Conservation (phyloP, 2,888 invertebrate genomes). For the Piscicola geometra region DNA sequence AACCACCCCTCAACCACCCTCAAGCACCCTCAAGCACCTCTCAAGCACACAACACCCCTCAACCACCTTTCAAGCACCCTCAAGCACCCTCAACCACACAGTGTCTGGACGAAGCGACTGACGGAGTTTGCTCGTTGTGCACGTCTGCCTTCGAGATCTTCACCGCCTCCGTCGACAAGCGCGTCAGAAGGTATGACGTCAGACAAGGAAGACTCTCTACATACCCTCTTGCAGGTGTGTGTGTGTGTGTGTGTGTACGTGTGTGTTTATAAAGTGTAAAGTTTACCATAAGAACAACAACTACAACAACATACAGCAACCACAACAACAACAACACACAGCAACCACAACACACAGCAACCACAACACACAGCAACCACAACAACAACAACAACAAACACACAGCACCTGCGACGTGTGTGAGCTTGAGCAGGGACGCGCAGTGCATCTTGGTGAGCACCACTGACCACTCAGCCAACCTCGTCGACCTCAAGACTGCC, state of each 20-base stretch:
- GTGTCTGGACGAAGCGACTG: constrained; percentile 82
- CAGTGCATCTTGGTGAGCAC: constrained; percentile 84
- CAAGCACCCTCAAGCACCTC: too few species aligned
- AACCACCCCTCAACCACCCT: too few species aligned
- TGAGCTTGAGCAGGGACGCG: constrained; percentile 80
- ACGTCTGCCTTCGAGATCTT: constrained; percentile 85
- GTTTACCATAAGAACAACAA: too few species aligned
- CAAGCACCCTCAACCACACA: constrained; percentile 47
- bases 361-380: too few species aligned
- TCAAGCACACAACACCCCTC: too few species aligned
- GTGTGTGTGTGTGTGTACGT: too few species aligned
- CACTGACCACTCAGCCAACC: constrained; percentile 73
- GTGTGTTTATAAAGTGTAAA: too few species aligned
- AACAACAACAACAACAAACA: neutral
- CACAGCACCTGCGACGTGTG: constrained; percentile 72
- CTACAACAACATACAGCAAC: too few species aligned
- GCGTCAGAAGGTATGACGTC: constrained; percentile 79
- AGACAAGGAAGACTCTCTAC: constrained; percentile 74
- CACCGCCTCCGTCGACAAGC: constrained; percentile 81
- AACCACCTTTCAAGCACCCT: too few species aligned
- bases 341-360: too few species aligned
- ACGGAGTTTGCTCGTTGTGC: constrained; percentile 65
- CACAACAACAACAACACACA: too few species aligned
- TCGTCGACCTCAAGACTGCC: constrained; percentile 83
- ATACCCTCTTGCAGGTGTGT: constrained; percentile 80